Conservation (phyloP, 2,888 invertebrate genomes). For the Cheilosia vernalis region DNA sequence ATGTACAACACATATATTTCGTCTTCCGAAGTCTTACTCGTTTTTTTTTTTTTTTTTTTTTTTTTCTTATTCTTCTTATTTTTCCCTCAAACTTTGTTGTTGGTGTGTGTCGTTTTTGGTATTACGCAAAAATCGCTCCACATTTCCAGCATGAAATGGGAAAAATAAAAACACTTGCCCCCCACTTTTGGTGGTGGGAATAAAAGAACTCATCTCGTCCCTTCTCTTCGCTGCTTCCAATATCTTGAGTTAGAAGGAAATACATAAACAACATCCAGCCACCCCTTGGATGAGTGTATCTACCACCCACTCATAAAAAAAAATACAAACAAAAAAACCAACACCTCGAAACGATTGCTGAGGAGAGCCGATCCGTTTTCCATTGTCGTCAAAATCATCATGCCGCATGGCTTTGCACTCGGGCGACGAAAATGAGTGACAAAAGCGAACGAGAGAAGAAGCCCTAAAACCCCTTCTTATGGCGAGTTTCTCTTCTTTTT, state of each 20-base stretch:
- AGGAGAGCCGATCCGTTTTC: constrained; percentile 54
- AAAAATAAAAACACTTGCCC: constrained; percentile 36
- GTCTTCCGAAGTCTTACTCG: constrained; percentile 30
- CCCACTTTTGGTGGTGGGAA: constrained; percentile 24
- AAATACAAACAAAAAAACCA: constrained; percentile 25
- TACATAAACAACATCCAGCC: constrained; percentile 69
- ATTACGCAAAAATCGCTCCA: constrained; percentile 73
- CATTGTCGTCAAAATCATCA: constrained; percentile 56
- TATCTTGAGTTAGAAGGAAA: constrained; percentile 64
- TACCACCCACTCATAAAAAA: constrained; percentile 44
- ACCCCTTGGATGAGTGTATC: constrained; percentile 48
- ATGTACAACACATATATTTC: constrained; percentile 41
- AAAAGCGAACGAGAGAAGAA: constrained; percentile 65
- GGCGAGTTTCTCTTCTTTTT: constrained; percentile 51
- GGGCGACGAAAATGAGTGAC: constrained; percentile 69
- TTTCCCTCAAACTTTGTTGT: constrained; percentile 43
- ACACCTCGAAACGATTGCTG: constrained; percentile 18
- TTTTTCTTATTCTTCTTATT: constrained; percentile 31
- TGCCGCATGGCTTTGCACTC: constrained; percentile 57
- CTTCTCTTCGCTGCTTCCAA: constrained; percentile 51
- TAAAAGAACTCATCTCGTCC: constrained; percentile 43
- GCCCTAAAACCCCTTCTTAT: constrained; percentile 30
- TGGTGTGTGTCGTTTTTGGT: constrained; percentile 65
- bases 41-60: constrained; percentile 33
- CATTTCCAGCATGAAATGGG: constrained; percentile 72